Conservation (phyloP, 2,113 vertebrate genomes). For the Heptranchias perlo region DNA sequence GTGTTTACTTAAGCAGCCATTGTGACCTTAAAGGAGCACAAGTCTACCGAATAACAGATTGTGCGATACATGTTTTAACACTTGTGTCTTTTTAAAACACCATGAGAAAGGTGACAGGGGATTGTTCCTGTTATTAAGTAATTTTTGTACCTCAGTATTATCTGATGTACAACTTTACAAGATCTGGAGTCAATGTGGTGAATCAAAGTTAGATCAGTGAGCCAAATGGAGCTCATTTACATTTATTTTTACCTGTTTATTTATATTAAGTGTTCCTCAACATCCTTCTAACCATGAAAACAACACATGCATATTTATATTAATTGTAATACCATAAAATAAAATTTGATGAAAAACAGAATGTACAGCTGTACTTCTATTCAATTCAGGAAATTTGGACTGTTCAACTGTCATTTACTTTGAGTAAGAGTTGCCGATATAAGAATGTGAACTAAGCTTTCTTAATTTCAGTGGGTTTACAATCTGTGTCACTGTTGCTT, state of each 20-base stretch:
- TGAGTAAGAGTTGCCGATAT: background rate
- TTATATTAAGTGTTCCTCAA: background rate
- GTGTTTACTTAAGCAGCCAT: background rate
- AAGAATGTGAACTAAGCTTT: background rate
- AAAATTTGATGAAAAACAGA: background rate
- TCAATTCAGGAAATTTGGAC: background rate
- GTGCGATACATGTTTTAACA: background rate
- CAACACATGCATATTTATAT: background rate
- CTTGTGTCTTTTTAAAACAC: background rate
- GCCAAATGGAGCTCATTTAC: background rate
- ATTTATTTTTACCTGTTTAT: background rate
- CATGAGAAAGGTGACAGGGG: background rate
- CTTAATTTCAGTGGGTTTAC: background rate
- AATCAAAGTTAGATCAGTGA: background rate
- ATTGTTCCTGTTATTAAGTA: background rate
- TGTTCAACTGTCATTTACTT: background rate
- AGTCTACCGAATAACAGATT: background rate
- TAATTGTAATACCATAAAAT: background rate
- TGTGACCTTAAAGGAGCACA: background rate
- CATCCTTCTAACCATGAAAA: background rate
- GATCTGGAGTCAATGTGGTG: background rate
- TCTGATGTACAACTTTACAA: background rate
- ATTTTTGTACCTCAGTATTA: background rate
- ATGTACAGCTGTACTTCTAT: background rate
- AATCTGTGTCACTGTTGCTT: background rate